These are phyloP conservation scores for Phania funesta DNA, from an alignment of 2,888 invertebrate species.

Conservation along the genomic window DNA sequence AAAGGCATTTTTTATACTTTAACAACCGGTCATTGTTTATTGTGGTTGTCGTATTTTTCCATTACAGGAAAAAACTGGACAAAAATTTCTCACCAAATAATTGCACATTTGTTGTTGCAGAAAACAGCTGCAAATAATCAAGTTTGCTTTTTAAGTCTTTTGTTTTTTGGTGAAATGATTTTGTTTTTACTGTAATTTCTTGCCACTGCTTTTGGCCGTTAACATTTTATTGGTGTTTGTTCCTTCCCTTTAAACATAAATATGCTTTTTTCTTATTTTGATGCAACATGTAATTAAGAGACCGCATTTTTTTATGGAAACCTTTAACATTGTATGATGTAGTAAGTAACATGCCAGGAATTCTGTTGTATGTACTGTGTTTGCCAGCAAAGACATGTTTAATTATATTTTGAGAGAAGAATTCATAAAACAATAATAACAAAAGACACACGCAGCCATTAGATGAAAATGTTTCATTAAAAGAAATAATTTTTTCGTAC, in stretches of 20 bases:
- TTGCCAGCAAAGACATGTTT: too few species aligned
- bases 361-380: neutral
- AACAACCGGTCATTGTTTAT: constrained; percentile 50
- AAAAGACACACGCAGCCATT: neutral
- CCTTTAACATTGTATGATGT: neutral
- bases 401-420: neutral
- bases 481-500: constrained; percentile 3
- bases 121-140: constrained; percentile 64
- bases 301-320: constrained; percentile 51
- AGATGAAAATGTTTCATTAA: neutral
- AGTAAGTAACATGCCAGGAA: neutral
- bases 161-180: constrained; percentile 47
- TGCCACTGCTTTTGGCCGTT: constrained; percentile 44
- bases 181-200: constrained; percentile 37
- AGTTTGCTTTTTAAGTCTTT: constrained; percentile 58
- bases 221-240: constrained; percentile 30
- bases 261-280: constrained; percentile 10
- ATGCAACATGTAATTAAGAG: constrained; percentile 58
- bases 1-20: constrained; percentile 17
- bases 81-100: constrained; percentile 58
- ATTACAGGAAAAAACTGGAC: constrained; percentile 50
- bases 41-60: constrained; percentile 14
- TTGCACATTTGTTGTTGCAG: constrained; percentile 29
- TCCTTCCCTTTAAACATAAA: constrained; percentile 32
- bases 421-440: neutral